phyloP scores from a whole-genome alignment of 2,113 vertebrate species.

The Bothrops jararaca region DNA sequence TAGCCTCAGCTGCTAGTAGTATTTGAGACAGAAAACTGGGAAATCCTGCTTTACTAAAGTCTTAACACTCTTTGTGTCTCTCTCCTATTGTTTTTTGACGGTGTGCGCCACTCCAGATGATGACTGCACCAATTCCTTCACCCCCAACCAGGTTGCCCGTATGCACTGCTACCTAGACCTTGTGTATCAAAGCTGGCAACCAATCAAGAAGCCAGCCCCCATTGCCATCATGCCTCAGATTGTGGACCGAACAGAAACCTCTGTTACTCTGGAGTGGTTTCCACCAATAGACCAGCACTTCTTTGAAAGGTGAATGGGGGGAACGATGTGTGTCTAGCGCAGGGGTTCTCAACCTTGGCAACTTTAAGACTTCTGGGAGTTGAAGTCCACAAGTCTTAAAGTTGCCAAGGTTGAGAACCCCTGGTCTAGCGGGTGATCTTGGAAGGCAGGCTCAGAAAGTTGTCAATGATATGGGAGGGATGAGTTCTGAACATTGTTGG shows the following conservation, averaged over 20 bases:
- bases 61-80: background rate
- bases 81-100: constrained; percentile 31
- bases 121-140: constrained; percentile 95
- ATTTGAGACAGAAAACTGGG: background rate
- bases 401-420: too few species aligned
- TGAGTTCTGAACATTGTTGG: background rate
- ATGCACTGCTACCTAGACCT: constrained; percentile 99
- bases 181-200: constrained; percentile 94
- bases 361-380: too few species aligned
- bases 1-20: background rate
- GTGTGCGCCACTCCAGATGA: constrained; percentile 75
- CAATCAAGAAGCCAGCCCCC: constrained; percentile 80
- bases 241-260: constrained; percentile 77
- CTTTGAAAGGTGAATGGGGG: constrained; percentile 91
- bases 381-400: too few species aligned
- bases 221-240: constrained; percentile 88
- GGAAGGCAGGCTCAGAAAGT: background rate
- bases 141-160: constrained; percentile 93
- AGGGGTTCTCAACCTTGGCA: too few species aligned
- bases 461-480: background rate
- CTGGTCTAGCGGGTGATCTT: background rate
- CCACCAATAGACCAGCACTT: constrained; percentile 90
- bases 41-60: background rate
- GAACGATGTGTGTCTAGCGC: background rate
- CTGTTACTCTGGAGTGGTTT: constrained; percentile 91